Evolutionary conservation across 2,888 invertebrate genomes (phyloP).

Genomic region (Leucoma salicis): DNA sequence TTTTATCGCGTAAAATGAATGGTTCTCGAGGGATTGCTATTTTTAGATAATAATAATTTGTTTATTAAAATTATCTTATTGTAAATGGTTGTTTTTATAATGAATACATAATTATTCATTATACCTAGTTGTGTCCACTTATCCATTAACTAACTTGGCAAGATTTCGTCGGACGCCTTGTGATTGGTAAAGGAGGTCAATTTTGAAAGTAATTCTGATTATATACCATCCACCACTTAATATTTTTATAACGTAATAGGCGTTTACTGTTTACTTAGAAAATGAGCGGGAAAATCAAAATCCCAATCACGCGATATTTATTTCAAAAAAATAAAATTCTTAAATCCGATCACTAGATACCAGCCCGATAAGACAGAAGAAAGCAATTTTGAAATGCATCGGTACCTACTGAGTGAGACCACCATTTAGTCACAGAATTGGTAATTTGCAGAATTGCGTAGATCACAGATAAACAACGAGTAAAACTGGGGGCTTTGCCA

Average conservation of each 20-base stretch:
- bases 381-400: slow-evolving; percentile 19
- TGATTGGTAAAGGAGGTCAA: slow-evolving; percentile 54
- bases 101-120: not conserved
- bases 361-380: slow-evolving; percentile 14
- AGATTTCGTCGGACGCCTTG: slow-evolving; percentile 10
- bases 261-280: not conserved
- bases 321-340: not conserved
- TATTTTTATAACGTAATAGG: slow-evolving; percentile 9
- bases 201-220: slow-evolving; percentile 56
- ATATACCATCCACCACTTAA: slow-evolving; percentile 23
- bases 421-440: slow-evolving; percentile 33
- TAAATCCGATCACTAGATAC: slow-evolving; percentile 9
- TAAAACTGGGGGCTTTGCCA: slow-evolving; percentile 72
- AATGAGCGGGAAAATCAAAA: slow-evolving; percentile 41
- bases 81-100: too few species aligned
- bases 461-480: slow-evolving; percentile 61
- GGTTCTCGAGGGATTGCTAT: too few species aligned
- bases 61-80: too few species aligned
- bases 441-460: slow-evolving; percentile 43
- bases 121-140: slow-evolving; percentile 1
- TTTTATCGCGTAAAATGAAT: too few species aligned
- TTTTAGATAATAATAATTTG: too few species aligned
- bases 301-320: not conserved
- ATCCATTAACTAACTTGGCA: slow-evolving; percentile 8
- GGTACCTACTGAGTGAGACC: too few species aligned